These are phyloP conservation scores for Augochlora pura DNA, from an alignment of 1,140 invertebrate genomes.

Conservation along the genomic window DNA sequence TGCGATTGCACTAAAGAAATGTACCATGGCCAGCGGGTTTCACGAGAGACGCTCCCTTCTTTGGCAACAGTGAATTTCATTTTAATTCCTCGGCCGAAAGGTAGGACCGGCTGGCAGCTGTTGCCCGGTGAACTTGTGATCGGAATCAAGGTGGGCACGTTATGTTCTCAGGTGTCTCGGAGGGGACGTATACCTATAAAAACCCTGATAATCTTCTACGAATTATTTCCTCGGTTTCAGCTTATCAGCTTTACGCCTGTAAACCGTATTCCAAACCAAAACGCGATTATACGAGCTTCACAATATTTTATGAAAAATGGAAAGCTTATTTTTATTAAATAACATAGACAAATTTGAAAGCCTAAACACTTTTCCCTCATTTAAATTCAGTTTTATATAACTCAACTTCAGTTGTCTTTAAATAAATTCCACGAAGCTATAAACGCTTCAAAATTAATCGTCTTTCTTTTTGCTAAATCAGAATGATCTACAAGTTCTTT, in stretches of 20 bases:
- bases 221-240: not conserved
- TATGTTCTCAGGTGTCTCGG: slow-evolving; percentile 21
- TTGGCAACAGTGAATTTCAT: slow-evolving; percentile 62
- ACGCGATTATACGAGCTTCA: not conserved
- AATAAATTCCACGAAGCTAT: too few relatives aligned
- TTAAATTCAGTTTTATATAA: too few relatives aligned
- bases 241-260: not conserved
- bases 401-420: too few relatives aligned
- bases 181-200: slow-evolving; percentile 2
- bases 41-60: slow-evolving; percentile 68
- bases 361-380: too few relatives aligned
- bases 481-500: too few relatives aligned
- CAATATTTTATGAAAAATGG: not conserved
- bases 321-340: too few relatives aligned
- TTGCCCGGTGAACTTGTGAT: slow-evolving; percentile 35
- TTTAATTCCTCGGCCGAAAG: slow-evolving; percentile 68
- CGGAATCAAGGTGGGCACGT: slow-evolving; percentile 6
- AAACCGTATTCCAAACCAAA: not conserved
- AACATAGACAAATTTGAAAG: too few relatives aligned
- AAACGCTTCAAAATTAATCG: too few relatives aligned
- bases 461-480: too few relatives aligned
- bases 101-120: slow-evolving; percentile 62
- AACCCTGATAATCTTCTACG: slow-evolving; percentile 22
- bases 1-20: slow-evolving; percentile 66
- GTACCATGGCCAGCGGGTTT: slow-evolving; percentile 75